Evolutionary conservation across 1,140 invertebrate genomes (phyloP), one percentile per base, ranked within the genome.

Genomic region (Chrysomallon squamiferum): DNA sequence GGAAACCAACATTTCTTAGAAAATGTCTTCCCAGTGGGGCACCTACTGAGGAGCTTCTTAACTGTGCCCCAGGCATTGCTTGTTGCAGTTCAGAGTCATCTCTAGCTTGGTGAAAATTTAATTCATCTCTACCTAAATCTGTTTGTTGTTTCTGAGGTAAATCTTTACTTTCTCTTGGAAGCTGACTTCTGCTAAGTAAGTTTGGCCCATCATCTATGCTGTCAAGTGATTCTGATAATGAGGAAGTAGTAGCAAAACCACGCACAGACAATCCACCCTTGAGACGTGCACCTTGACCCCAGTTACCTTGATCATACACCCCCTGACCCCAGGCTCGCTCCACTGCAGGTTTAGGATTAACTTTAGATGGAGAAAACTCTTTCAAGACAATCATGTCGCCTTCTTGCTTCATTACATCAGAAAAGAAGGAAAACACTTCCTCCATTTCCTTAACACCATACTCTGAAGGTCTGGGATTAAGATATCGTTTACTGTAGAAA

Each of bases 371-470:
- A 27, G 56, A 57, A 22, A n/a, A 30, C 29, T 57, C 57, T n/a
- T 66, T 52, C 32, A 20, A 43, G 4, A 38, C 25, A 9, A 62
- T 63, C 50, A 22, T n/a, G 33, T 57, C 45, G 43, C 49, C 65
- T 54, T 66, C 35, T 38, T 38, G 35, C 35, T 62, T 62, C 5
- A 66, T 65, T 2, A 41, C 60, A 62, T 58, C 62, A 30, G 20
- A 11, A 30, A 65, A 70, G 18, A 30, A 25, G 15, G n/a, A 20
- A 56, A 65, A 62, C 9, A 69, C 35, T 38, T 62, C 56, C 13
- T 35, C 45, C n/a, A 69, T 50, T 32, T 66, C 58, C 11, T 57
- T 56, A 15, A 69, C 22, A 22, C 68, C 68, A 35, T 56, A 65
- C 27, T 62, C 15, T 32, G 30, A 47, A 13, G 41, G 30, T n/a